phyloP scores from a whole-genome alignment of 2,888 invertebrate species.

The Diploptera punctata region DNA sequence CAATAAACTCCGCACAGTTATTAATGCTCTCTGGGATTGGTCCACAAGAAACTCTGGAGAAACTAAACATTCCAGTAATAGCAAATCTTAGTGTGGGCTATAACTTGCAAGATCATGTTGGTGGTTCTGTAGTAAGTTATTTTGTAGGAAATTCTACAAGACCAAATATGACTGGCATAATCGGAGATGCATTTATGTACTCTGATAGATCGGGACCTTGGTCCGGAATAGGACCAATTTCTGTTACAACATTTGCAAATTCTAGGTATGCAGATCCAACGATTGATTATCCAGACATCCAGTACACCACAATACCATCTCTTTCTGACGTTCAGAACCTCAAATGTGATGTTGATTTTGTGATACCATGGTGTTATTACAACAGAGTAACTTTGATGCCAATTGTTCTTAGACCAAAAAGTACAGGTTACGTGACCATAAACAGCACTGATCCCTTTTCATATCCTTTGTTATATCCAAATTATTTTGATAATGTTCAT shows the following conservation, averaged over 20 bases:
- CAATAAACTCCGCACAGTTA: slow-evolving; percentile 67
- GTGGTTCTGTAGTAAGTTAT: slow-evolving; percentile 85
- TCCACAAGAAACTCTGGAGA: slow-evolving; percentile 61
- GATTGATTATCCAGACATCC: slow-evolving; percentile 57
- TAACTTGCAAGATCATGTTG: slow-evolving; percentile 71
- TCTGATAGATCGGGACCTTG: slow-evolving; percentile 1
- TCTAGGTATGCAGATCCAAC: not conserved
- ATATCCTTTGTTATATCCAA: slow-evolving; percentile 57
- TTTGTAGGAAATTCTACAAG: slow-evolving; percentile 81
- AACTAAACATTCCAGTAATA: slow-evolving; percentile 62
- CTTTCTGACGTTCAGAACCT: not conserved
- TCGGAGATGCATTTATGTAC: not conserved
- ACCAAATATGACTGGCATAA: slow-evolving; percentile 76
- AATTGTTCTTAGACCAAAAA: slow-evolving; percentile 44
- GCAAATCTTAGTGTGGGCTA: slow-evolving; percentile 65
- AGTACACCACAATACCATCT: not conserved
- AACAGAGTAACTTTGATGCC: slow-evolving; percentile 10
- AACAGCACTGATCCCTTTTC: slow-evolving; percentile 50
- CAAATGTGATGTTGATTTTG: not conserved
- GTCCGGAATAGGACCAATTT: slow-evolving; percentile 56
- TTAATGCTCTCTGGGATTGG: no score
- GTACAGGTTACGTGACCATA: slow-evolving; percentile 48
- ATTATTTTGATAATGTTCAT: slow-evolving; percentile 47
- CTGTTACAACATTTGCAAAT: slow-evolving; percentile 72
- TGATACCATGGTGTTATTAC: slow-evolving; percentile 2